Evolutionary conservation across 92 coral and sea anemone species (phyloP).

Genomic region (Heteractis magnifica): DNA sequence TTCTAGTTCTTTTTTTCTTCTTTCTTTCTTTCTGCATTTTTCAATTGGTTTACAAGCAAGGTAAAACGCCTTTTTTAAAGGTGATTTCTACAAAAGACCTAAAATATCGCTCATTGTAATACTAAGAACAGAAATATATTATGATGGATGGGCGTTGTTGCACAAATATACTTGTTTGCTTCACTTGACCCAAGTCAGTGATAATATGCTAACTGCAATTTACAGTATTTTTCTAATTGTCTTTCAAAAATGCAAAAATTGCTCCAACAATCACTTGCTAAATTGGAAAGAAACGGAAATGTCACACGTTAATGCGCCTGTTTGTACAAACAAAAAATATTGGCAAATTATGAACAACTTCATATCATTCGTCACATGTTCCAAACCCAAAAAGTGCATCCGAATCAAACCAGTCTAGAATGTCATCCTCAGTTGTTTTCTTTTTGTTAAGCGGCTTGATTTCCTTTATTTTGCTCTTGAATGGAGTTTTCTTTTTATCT

Average conservation of each 20-base stretch:
- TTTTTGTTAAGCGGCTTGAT: constrained; percentile 57
- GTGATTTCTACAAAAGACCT: too few species aligned
- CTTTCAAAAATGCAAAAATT: not conserved
- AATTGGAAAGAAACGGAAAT: not conserved
- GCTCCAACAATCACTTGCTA: not conserved
- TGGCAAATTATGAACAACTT: not conserved
- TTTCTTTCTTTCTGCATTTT: too few species aligned
- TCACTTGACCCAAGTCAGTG: not conserved
- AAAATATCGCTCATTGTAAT: too few species aligned
- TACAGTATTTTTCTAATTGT: not conserved
- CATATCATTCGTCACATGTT: constrained; percentile 50
- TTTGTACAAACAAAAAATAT: not conserved
- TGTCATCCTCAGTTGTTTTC: constrained; percentile 57
- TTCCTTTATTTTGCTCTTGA: constrained; percentile 75
- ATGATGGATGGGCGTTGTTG: too few species aligned
- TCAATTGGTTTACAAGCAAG: too few species aligned
- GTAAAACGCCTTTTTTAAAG: too few species aligned
- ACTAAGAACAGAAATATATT: too few species aligned
- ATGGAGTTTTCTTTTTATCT: constrained; percentile 71
- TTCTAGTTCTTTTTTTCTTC: too few species aligned
- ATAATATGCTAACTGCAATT: not conserved
- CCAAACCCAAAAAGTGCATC: constrained; percentile 89
- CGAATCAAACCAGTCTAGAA: constrained; percentile 91
- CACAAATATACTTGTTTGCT: too few species aligned
- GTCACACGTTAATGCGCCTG: not conserved